Evolutionary conservation across 1,140 invertebrate genomes (phyloP), one percentile per base, ranked within the genome.

Genomic region (Trichonephila clavipes): DNA sequence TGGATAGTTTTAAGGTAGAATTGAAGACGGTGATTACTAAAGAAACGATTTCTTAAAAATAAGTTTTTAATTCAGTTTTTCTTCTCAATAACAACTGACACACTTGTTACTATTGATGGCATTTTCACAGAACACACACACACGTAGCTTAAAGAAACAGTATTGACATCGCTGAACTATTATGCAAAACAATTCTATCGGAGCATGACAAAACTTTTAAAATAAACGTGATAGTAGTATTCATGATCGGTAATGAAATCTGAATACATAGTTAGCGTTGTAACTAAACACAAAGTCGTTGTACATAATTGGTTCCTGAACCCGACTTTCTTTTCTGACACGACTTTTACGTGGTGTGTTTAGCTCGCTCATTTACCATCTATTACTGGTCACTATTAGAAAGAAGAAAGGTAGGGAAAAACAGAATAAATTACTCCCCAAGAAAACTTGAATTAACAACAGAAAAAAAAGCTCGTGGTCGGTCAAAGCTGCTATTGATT

Each of bases 191-290:
- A 69, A 24, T n/a, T 12, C 66, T 69, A 6, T 69, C 66, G 66
- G n/a, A 66, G 21, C 64, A 24, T 66, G 7, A 8, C 64, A 66
- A 21, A n/a, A 66, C 19, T 21, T n/a, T 24, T 14, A 69, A 24
- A n/a, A 24, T 24, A 69, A 69, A n/a, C 66, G 66, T 69, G 66
- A 69, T 24, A 69, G 66, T 69, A 69, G 66, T 69, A 69, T 69
- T 69, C n/a, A 69, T 69, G 69, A 16, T 16, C 69, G 28, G 28
- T 77, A 77, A 77, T 12, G 69, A 34, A 34, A 34, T 28, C 28
- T 19, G 69, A 40, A 77, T 34, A 77, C 69, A 77, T 34, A 77
- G 34, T 34, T 77, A 77, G 24, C 69, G 24, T 77, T 77, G 24
- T 16, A 77, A 77, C 69, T 77, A 16, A 40, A 77, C 16, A 34